A percentile compares a stretch with the other conserved stretches of the same genome.
Conservation (phyloP, 2,797 vertebrate species). For the Aythya fuligula region DNA sequence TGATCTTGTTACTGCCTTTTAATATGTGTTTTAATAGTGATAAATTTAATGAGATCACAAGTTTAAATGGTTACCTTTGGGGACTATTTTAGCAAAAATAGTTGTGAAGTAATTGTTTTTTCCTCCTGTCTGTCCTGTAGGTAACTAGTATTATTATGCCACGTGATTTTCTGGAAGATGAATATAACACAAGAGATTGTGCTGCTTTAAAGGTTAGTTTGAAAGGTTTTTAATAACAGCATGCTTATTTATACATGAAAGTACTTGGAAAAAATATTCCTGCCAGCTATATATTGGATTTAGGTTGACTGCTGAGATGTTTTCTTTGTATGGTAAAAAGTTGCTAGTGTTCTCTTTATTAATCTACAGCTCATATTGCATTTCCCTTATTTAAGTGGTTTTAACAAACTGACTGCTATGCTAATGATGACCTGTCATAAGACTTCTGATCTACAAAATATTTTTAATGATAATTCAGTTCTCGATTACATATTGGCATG, state of each 20-base stretch:
- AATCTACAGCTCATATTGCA: not conserved
- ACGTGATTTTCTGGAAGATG: slow-evolving; percentile 85
- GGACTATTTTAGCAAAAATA: not conserved
- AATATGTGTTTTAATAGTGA: not conserved
- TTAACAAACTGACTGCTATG: not conserved
- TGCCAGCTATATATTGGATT: not conserved
- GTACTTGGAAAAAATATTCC: not conserved
- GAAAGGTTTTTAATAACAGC: not conserved
- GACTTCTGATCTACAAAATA: not conserved
- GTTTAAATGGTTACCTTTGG: not conserved
- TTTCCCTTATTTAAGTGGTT: not conserved
- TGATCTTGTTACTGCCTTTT: not conserved
- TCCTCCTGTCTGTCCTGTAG: slow-evolving; percentile 73
- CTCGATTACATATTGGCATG: not conserved
- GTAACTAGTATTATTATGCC: slow-evolving; percentile 85
- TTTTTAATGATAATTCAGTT: not conserved
- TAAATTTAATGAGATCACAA: not conserved
- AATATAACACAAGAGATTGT: slow-evolving; percentile 89
- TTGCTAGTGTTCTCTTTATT: not conserved
- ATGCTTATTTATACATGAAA: not conserved
- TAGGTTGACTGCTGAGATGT: not conserved
- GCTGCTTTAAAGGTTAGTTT: slow-evolving; percentile 89
- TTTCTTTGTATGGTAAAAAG: not conserved
- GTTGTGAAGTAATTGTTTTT: not conserved
- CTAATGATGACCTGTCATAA: not conserved